Percentiles rank a stretch among this genome's conserved stretches.
Evolutionary conservation across 1,140 invertebrate species (phyloP).

Genomic region (Stegodyphus dumicola): DNA sequence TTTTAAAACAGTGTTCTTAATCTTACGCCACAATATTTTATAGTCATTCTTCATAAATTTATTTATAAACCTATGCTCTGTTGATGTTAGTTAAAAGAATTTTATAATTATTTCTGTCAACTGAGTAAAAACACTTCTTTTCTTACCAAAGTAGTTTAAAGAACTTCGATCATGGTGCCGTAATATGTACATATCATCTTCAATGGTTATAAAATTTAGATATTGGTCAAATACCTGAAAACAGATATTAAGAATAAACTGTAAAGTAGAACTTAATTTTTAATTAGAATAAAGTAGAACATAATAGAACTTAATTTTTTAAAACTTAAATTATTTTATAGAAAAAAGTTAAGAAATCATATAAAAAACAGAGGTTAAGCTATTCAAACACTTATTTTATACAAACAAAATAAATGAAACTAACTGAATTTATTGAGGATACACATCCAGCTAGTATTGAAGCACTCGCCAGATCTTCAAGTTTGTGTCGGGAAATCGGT

Average conservation of each 20-base stretch:
- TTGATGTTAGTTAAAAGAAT: no score
- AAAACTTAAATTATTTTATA: not conserved
- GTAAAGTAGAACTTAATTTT: not conserved
- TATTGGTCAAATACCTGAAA: conserved; percentile 92
- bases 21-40: no score
- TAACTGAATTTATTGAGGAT: conserved; percentile 85
- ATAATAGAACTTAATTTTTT: not conserved
- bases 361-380: no score
- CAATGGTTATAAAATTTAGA: conserved; percentile 97
- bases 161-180: conserved; percentile 90
- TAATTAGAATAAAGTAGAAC: not conserved
- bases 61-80: not conserved
- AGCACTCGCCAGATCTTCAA: conserved; percentile 94
- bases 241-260: not conserved
- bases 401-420: no score
- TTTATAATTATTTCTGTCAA: no score
- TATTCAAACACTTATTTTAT: no score
- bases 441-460: conserved; percentile 90
- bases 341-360: no score
- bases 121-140: not conserved
- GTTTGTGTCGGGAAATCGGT: conserved; percentile 90
- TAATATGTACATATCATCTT: conserved; percentile 97
- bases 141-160: conserved; percentile 90
- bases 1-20: no score
- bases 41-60: no score